Base-by-base conservation (phyloP, 35 echinoderm and acorn worm genomes). In the Heliocidaris tuberculata region DNA sequence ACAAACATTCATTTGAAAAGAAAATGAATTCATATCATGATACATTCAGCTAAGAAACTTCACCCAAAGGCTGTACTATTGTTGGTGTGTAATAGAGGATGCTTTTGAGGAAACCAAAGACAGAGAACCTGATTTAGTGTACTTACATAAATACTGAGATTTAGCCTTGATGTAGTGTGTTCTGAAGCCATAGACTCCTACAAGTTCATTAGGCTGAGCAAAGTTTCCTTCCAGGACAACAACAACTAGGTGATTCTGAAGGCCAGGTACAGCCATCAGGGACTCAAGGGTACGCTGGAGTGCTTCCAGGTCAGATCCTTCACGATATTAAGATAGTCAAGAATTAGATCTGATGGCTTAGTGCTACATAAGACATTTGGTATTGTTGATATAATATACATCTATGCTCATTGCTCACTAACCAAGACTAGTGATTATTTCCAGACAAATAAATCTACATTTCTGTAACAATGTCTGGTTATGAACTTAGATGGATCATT, bases 211-310 rank as follows among this genome's bases (percentile, higher is more conserved):
- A 21, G 98, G 97, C 88, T 99, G 97, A 27, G 95, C 89, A 95
- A 97, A 99, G 92, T 95, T 96, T 86, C 96, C 97, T 48, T 99
- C 95, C 31, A 96, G 50, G 27, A 96, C 59, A 29, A 99, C 98
- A 52, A 96, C 87, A 10, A 94, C 48, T 15, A 89, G 7, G 31
- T 70, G 32, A 30, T 15, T 32, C 31, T 89, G 31, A 32, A 97
- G 87, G 19, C 97, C 97, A 7, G 97, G 97, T 31, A 97, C 60
- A 3, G 89, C 93, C 4, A 97, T 85, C 10, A 97, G 60, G 17
- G 97, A 97, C n/a, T 95, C 94, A 61, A 97, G 86, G 93, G 95
- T 95, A 59, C 92, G 86, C 85, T 97, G 95, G 11, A 97, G 60
- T 21, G 97, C 88, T 86, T 95, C 87, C 86, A 97, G 94, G 49